These are phyloP conservation scores for Chaetodon trifasciatus DNA, from an alignment of 2,797 vertebrate genomes.

Conservation along the genomic window DNA sequence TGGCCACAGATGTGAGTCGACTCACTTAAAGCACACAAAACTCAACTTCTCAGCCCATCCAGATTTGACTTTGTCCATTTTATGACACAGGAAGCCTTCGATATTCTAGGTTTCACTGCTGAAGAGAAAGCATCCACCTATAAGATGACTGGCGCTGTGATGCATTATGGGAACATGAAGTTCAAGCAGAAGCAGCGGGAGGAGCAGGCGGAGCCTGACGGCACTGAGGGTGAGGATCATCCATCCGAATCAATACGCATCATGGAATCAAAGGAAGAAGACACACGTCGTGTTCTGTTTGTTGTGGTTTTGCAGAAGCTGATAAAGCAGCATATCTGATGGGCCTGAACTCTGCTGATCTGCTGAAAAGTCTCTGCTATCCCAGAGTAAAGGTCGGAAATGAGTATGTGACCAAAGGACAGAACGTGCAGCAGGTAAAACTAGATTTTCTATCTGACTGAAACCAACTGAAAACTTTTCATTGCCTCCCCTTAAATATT, in stretches of 20 bases:
- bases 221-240: slow-evolving; percentile 88
- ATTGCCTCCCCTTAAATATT: no score
- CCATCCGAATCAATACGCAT: not conserved
- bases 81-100: slow-evolving; percentile 85
- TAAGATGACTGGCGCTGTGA: slow-evolving; percentile 91
- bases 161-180: slow-evolving; percentile 93
- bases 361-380: slow-evolving; percentile 87
- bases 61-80: not conserved
- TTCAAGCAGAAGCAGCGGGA: slow-evolving; percentile 94
- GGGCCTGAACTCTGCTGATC: slow-evolving; percentile 88
- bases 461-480: no score
- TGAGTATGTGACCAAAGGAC: slow-evolving; percentile 89
- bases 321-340: slow-evolving; percentile 89
- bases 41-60: not conserved
- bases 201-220: slow-evolving; percentile 91
- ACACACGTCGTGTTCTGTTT: not conserved
- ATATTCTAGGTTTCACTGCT: slow-evolving; percentile 89
- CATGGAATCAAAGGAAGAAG: no score
- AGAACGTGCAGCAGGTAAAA: slow-evolving; percentile 86
- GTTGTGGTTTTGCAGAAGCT: slow-evolving; percentile 77
- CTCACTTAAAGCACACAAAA: not conserved
- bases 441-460: no score
- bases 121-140: slow-evolving; percentile 91
- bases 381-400: slow-evolving; percentile 91
- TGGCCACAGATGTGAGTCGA: slow-evolving; percentile 86